Percentiles rank a stretch among this genome's conserved stretches.
phyloP scores from a whole-genome alignment of 1,140 invertebrate species.

The Charaxes varanes region DNA sequence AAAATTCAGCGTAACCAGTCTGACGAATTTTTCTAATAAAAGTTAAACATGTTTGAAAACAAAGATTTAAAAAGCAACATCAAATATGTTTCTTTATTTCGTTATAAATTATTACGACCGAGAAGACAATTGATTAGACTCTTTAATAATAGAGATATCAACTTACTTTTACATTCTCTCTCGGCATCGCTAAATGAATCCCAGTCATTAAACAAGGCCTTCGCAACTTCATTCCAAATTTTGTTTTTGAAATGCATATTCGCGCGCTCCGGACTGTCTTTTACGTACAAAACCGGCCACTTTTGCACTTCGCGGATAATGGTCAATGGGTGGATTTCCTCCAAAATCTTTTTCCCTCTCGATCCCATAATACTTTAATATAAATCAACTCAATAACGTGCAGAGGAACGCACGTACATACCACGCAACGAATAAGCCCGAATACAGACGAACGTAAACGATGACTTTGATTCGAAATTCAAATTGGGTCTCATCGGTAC shows the following conservation, averaged over 20 bases:
- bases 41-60: too few species aligned
- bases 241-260: slow-evolving; percentile 30
- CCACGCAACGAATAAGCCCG: background rate
- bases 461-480: too few species aligned
- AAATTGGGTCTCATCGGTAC: too few species aligned
- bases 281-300: slow-evolving; percentile 33
- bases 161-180: slow-evolving; percentile 26
- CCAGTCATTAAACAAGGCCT: slow-evolving; percentile 28
- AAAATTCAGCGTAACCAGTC: too few species aligned
- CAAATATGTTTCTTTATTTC: too few species aligned
- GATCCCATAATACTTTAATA: background rate
- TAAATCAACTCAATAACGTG: background rate
- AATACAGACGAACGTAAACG: background rate
- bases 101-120: too few species aligned
- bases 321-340: slow-evolving; percentile 33
- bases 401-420: too few species aligned
- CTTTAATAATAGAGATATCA: too few species aligned
- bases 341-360: slow-evolving; percentile 29
- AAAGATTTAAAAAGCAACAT: too few species aligned
- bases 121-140: too few species aligned
- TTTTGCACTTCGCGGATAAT: slow-evolving; percentile 38
- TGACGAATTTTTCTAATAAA: too few species aligned
- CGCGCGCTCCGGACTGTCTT: slow-evolving; percentile 22
- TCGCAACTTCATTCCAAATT: slow-evolving; percentile 33
- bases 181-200: slow-evolving; percentile 18